Evolutionary conservation across 1,140 invertebrate species (phyloP), one percentile per base, ranked within the genome.

Genomic region (Proales similis): DNA sequence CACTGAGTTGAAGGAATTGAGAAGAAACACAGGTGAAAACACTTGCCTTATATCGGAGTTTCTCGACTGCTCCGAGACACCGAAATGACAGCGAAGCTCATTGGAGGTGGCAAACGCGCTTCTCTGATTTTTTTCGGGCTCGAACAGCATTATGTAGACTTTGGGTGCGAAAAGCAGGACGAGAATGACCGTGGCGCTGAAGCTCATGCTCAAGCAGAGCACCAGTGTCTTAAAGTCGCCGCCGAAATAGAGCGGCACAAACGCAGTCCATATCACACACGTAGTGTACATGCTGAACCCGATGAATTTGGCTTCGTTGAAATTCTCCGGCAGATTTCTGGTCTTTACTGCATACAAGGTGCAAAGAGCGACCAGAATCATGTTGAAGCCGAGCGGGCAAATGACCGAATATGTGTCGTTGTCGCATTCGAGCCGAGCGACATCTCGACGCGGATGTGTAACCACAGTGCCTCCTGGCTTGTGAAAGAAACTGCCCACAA

Each of bases 261-360:
- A 90, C n/a, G 87, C 87, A 20, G 86, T 76, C 87, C 87, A 90
- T 63, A 88, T 86, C 12, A 90, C 85, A 65, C 86, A 84, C 0
- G 87, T 90, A 0, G 86, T 86, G 70, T 89, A 90, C 85, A 87
- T 88, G 7, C 83, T 83, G 68, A 85, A 85, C 32, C 83, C 72
- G 46, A 75, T 75, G 61, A 74, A 76, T 65, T 74, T 75, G 19
- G 73, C 73, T 64, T 74, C 73, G 74, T 89, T 90, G 70, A 89
- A 89, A 71, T 89, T 90, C 73, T 88, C 87, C 0, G 87, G 87
- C 36, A 90, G 80, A 69, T 88, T 88, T 12, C 87, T 74, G 0
- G 87, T 89, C 74, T 88, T 88, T 7, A 90, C 78, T 0, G 87
- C 87, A 71, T 88, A 89, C 7, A 87, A 71, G 1, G 86, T 89